Base-by-base conservation (phyloP, 2,888 invertebrate species). In the Xanthorhoe designata region DNA sequence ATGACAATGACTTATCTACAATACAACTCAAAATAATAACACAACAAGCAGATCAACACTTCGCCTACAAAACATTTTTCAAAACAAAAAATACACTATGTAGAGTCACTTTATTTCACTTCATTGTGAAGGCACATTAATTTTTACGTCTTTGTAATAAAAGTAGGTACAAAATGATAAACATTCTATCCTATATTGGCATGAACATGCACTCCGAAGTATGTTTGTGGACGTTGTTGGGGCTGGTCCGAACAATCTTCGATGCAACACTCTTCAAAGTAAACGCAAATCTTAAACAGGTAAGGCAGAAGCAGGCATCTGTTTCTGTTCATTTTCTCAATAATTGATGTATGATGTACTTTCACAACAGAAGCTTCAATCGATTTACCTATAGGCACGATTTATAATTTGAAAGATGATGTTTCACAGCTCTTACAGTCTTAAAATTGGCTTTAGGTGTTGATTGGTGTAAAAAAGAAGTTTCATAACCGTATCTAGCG, bases 191-290 rank as follows among this genome's bases (percentile, higher is more conserved):
- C 0, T 92, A 91, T 62, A 75, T 93, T 29, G 94, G 94, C 35
- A 85, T 94, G 83, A 87, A 87, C 64, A 78, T 90, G 75, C 94
- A 94, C 74, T 87, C 91, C 0, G 95, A 95, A 78, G 86, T 94
- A 1, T 88, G 94, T 69, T 72, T 94, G 61, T 91, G 94, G 88
- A 92, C 94, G 3, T 70, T 94, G n/a, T 72, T 94, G 54, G 94
- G 94, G 42, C 88, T 94, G 32, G 73, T 92, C 69, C 82, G 90
- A 55, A 94, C 94, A 0, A 91, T 94, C 60, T 94, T 94, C 70
- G 94, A 95, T 75, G 92, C 94, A 10, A 94, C 94, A 0, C 86
- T 94, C 65, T 94, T 94, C 78, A 91, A 93, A 84, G 89, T 95
- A 55, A 92, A 93, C 74, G 86, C 91, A 63, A 94, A 94, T 84